A percentile compares a stretch with the other conserved stretches of the same genome.
phyloP scores from a whole-genome alignment of 1,140 invertebrate species.

The Helicoverpa zea region DNA sequence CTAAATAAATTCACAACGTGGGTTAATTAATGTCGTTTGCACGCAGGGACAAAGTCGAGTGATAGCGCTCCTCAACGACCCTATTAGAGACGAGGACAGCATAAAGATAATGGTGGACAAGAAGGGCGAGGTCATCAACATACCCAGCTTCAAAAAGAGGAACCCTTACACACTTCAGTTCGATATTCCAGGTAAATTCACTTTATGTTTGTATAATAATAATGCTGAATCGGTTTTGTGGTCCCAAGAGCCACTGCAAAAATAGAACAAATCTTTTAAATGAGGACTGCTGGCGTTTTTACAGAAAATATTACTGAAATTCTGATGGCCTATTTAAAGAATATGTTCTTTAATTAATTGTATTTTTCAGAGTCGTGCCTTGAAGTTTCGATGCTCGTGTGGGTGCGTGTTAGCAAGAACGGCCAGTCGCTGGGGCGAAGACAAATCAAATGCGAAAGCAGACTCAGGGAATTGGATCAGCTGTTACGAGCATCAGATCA shows the following conservation, averaged over 20 bases:
- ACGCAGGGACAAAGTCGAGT: constrained; percentile 93
- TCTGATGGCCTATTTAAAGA: too few species aligned
- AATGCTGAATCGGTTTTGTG: too few species aligned
- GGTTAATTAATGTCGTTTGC: constrained; percentile 28
- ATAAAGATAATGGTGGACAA: constrained; percentile 92
- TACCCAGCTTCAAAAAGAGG: constrained; percentile 91
- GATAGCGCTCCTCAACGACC: constrained; percentile 92
- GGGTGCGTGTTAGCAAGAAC: constrained; percentile 93
- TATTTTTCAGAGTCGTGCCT: constrained; percentile 89
- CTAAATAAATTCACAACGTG: constrained; percentile 50
- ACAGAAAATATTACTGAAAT: too few species aligned
- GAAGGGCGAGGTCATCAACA: constrained; percentile 92
- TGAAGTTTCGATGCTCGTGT: constrained; percentile 93
- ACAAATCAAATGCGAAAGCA: constrained; percentile 95
- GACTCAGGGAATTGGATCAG: constrained; percentile 93
- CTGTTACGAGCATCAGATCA: constrained; percentile 92
- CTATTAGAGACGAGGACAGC: constrained; percentile 91
- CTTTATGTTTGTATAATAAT: neutral
- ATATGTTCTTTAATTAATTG: neutral
- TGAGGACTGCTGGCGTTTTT: too few species aligned
- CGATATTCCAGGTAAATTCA: constrained; percentile 88
- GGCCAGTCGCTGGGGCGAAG: constrained; percentile 91
- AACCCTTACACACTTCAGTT: constrained; percentile 95
- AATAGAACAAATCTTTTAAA: too few species aligned
- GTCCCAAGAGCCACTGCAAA: too few species aligned